Base-by-base conservation (phyloP, 2,888 invertebrate genomes). In the Leptinotarsa juncta region DNA sequence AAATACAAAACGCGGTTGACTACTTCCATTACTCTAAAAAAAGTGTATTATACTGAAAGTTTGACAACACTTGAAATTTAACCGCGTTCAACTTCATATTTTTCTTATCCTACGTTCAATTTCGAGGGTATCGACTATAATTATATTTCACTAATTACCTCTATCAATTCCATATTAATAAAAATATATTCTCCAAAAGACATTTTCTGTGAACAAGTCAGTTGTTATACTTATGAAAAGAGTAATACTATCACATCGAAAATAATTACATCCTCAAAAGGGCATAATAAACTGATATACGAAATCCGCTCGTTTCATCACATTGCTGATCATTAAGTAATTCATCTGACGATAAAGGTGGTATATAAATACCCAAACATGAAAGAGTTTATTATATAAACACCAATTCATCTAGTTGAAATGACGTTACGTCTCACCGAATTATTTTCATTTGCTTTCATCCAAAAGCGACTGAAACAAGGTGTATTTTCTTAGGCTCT, bases 331-430 rank as follows among this genome's bases (percentile, higher is more conserved):
- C 72, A 70, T 69, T 68, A 72, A 62, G 70, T 62, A 67, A 70
- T 76, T 73, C 67, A 73, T 76, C 71, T 55, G 57, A 51, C 70
- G 65, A 73, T 71, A 76, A 76, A 73, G 76, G 60, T 71, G 49
- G 73, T 71, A 60, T 71, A 76, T 73, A 73, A 70, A 73, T 73
- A 68, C 68, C 65, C 65, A 67, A 76, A 71, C 73, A 67, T 72
- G 51, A 70, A 73, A 76, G 70, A 73, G 67, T 70, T 68, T 76
- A 73, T 71, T 76, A 67, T 68, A 65, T 76, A 73, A 76, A 76
- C 76, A 76, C 67, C 60, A 73, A 73, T 73, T 72, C 70, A 68
- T 73, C 76, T 73, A 70, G 60, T 70, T n/a, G 70, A 68, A 48
- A 65, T 32, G 67, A 50, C 69, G 65, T 48, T 65, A 50, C 60